Evolutionary conservation across 2,888 invertebrate species (phyloP).

Genomic region (Drosophila atripex): DNA sequence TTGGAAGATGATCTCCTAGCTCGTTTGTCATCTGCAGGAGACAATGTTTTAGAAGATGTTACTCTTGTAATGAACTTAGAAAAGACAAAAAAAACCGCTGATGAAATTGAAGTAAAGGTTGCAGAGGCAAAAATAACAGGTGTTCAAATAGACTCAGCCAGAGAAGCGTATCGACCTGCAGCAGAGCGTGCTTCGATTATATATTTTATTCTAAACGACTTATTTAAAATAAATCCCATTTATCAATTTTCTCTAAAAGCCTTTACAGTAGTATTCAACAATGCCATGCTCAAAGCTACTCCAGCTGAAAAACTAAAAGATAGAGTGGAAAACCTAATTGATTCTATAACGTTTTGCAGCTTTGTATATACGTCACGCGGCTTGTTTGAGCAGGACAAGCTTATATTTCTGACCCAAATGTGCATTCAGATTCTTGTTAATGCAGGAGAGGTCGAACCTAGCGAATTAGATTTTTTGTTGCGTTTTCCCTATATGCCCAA

Average conservation of each 20-base stretch:
- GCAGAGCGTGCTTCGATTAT: slow-evolving; percentile 94
- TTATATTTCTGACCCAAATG: slow-evolving; percentile 95
- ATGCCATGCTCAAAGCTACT: slow-evolving; percentile 90
- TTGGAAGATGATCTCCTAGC: slow-evolving; percentile 96
- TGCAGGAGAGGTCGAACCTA: slow-evolving; percentile 88
- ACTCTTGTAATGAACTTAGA: slow-evolving; percentile 96
- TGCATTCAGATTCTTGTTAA: slow-evolving; percentile 88
- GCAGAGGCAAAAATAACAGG: slow-evolving; percentile 94
- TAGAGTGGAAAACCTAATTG: slow-evolving; percentile 91
- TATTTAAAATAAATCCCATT: slow-evolving; percentile 96
- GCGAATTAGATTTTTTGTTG: slow-evolving; percentile 93
- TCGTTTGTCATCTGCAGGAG: slow-evolving; percentile 94
- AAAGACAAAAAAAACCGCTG: slow-evolving; percentile 95
- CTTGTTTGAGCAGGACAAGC: slow-evolving; percentile 95
- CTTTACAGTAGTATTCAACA: slow-evolving; percentile 93
- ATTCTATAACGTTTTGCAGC: slow-evolving; percentile 93
- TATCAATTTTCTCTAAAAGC: slow-evolving; percentile 98
- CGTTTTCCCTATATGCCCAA: slow-evolving; percentile 92
- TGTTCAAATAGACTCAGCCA: slow-evolving; percentile 94
- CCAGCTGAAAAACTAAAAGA: slow-evolving; percentile 88
- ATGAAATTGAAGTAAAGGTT: slow-evolving; percentile 94
- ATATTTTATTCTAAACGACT: slow-evolving; percentile 96
- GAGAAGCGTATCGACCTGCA: slow-evolving; percentile 94
- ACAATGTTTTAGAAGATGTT: slow-evolving; percentile 95
- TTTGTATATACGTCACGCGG: slow-evolving; percentile 95